Conservation (phyloP, 2,888 invertebrate genomes). For the Lymantria dispar region DNA sequence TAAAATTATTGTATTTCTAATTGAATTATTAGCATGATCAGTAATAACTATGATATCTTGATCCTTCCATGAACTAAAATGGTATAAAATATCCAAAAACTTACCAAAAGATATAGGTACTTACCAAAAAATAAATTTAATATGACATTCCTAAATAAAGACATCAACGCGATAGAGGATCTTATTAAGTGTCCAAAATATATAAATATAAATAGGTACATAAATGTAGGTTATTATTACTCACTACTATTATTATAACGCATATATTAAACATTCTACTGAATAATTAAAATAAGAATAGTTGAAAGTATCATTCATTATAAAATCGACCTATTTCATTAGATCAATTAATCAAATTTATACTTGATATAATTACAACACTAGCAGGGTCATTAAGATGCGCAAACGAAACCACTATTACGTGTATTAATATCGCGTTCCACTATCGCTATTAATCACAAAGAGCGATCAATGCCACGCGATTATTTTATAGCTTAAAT, state of each 20-base stretch:
- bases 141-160: conserved; percentile 32
- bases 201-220: neutral
- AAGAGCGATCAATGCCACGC: conserved; percentile 51
- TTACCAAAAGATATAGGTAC: no score
- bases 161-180: conserved; percentile 46
- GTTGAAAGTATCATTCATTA: conserved; percentile 27
- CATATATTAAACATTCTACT: no score
- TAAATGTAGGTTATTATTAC: neutral
- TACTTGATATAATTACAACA: conserved; percentile 26
- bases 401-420: conserved; percentile 36
- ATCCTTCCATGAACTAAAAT: no score
- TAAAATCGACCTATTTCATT: conserved; percentile 28
- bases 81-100: no score
- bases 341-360: conserved; percentile 27
- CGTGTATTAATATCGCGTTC: conserved; percentile 42
- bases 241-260: neutral
- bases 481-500: conserved; percentile 77
- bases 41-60: no score
- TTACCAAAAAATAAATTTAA: no score
- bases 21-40: no score
- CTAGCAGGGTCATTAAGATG: conserved; percentile 39
- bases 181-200: neutral
- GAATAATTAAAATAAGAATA: conserved; percentile 1
- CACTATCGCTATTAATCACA: conserved; percentile 52
- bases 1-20: no score